Conservation (phyloP, 2,888 invertebrate species). For the Cancer borealis region DNA sequence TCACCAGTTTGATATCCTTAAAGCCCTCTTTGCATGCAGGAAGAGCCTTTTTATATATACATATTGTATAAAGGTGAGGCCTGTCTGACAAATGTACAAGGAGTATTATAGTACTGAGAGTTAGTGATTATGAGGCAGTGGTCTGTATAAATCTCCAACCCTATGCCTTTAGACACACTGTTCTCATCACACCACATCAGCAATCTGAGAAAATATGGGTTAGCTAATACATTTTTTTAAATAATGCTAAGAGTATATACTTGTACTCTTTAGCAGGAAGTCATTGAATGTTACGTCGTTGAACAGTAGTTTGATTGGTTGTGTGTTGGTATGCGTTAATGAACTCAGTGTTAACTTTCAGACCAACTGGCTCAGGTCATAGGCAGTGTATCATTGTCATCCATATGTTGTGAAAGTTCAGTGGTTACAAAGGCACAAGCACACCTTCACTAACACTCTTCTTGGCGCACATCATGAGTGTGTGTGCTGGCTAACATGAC, state of each 20-base stretch:
- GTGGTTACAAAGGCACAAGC: background rate
- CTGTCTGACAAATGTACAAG: slow-evolving; percentile 36
- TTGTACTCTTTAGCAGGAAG: background rate
- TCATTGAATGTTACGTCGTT: slow-evolving; percentile 3
- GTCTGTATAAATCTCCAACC: slow-evolving; percentile 15
- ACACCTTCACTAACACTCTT: background rate
- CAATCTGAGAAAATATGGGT: background rate
- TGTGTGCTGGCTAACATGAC: background rate
- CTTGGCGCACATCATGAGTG: background rate
- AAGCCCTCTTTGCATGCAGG: background rate
- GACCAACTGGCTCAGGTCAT: slow-evolving; percentile 38
- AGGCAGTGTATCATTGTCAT: slow-evolving; percentile 24
- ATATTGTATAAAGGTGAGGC: background rate
- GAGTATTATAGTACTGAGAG: slow-evolving; percentile 36
- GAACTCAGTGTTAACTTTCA: slow-evolving; percentile 17
- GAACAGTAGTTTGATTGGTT: slow-evolving; percentile 32
- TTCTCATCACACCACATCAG: background rate
- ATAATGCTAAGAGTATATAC: background rate
- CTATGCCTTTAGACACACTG: background rate
- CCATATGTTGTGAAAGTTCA: slow-evolving; percentile 21
- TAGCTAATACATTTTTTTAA: background rate
- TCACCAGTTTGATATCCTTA: background rate
- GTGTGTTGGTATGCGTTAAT: background rate
- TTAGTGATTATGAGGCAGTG: background rate
- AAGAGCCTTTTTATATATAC: background rate